Base-by-base conservation (phyloP, 1,140 invertebrate species). In the Penaeus vannamei region DNA sequence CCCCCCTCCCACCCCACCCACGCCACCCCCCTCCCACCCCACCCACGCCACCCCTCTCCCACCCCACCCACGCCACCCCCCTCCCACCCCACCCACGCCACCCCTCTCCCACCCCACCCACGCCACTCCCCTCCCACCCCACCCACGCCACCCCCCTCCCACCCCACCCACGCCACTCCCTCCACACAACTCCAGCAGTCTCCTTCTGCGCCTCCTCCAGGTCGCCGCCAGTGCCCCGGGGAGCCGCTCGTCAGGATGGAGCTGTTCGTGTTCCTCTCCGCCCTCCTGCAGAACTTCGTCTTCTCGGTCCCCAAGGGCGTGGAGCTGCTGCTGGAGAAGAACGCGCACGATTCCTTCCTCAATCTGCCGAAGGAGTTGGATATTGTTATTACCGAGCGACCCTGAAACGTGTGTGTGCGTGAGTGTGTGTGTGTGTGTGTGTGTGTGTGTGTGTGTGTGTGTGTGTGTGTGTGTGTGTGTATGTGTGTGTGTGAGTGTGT, bases 191-290 rank as follows among this genome's bases (percentile, higher is more conserved):
- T 17, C 19, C 12, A 76, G 0, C 36, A 17, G 69, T 4, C 97
- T 0, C 1, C 53, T 53, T 53, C 12, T 53, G 53, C 14, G 98
- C 97, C 93, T 96, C 96, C 88, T 10, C 19, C 82, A 87, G 94
- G 97, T 0, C 93, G 97, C 17, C 94, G 98, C 23, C 97, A 97
- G 95, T 99, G 98, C 92, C 93, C 98, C 17, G 98, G 98, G 8
- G 97, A 98, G 92, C 95, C 96, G 0, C 93, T 99, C 83, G 97
- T 98, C 0, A 94, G 96, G 23, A 97, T 97, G 96, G 97, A 98
- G 93, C 94, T 98, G 72, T 98, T 98, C 93, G 94, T 98, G 66
- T 98, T 98, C 93, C 97, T 98, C 92, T 94, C 96, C 7, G 95
- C 95, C 82, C 93, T 98, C 85, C 94, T 98, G 92, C 97, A 98